Evolutionary conservation across 2,113 vertebrate species (phyloP).

Genomic region (Daubentonia madagascariensis): DNA sequence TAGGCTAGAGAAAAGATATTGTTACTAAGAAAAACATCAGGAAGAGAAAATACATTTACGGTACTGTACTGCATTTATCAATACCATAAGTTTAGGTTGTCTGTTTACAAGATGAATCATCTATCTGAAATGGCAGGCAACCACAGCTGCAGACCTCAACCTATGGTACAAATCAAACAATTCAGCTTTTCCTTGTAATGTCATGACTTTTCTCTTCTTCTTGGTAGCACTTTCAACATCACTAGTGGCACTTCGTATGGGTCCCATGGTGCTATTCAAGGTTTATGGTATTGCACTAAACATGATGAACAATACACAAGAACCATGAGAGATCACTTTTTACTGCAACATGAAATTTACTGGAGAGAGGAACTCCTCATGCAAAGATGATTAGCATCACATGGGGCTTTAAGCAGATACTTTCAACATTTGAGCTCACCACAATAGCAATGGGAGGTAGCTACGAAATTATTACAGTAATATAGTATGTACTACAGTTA

Average conservation of each 20-base stretch:
- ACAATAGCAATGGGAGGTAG: not conserved
- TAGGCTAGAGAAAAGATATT: not conserved
- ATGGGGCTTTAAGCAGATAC: not conserved
- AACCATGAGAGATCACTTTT: not conserved
- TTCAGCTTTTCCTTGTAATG: not conserved
- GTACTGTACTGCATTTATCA: not conserved
- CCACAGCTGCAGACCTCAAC: not conserved
- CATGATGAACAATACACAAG: not conserved
- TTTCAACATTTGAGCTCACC: not conserved
- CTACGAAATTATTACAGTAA: not conserved
- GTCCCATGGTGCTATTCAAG: not conserved
- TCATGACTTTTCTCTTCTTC: not conserved
- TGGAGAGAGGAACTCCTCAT: not conserved
- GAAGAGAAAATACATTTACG: not conserved
- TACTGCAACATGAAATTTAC: not conserved
- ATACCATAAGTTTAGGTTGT: not conserved
- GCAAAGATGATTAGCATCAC: not conserved
- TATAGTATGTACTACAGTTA: not conserved
- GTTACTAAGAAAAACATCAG: not conserved
- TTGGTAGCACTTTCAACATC: not conserved
- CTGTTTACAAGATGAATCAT: not conserved
- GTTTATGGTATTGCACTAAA: not conserved
- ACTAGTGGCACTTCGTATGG: not conserved
- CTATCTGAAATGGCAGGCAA: not conserved
- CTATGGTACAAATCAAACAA: not conserved